Evolutionary conservation across 2,888 invertebrate species (phyloP).

Genomic region (Liopterus haemorrhoidalis): DNA sequence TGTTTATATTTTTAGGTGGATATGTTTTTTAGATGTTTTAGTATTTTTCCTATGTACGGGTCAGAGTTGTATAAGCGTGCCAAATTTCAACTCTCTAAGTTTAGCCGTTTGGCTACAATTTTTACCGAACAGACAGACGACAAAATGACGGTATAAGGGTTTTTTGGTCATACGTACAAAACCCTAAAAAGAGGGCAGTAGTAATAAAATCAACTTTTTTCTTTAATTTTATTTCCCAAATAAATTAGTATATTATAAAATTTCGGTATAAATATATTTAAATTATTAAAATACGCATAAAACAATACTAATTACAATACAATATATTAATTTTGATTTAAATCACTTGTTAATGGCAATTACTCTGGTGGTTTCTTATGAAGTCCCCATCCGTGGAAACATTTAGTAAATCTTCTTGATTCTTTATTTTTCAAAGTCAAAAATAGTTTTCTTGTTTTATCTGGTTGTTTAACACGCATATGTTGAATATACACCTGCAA

Average conservation of each 20-base stretch:
- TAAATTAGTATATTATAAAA: slow-evolving; percentile 2
- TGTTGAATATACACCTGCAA: slow-evolving; percentile 94
- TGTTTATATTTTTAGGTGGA: no score
- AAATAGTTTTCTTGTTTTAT: slow-evolving; percentile 83
- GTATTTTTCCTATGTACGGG: no score
- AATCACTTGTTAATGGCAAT: slow-evolving; percentile 31
- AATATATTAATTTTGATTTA: slow-evolving; percentile 6
- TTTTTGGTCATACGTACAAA: no score
- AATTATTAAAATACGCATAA: background rate
- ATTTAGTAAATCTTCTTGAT: slow-evolving; percentile 89
- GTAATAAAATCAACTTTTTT: no score
- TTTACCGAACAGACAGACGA: no score
- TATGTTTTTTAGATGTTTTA: no score
- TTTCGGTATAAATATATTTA: background rate
- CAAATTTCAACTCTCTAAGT: no score
- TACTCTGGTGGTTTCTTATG: slow-evolving; percentile 78
- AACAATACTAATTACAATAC: background rate
- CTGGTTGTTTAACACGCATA: slow-evolving; percentile 90
- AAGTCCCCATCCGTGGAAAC: slow-evolving; percentile 97
- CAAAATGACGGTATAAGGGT: no score
- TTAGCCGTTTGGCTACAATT: no score
- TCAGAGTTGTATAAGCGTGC: no score
- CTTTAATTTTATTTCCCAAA: slow-evolving; percentile 1
- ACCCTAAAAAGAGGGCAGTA: no score
- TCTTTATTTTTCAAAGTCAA: slow-evolving; percentile 95